A percentile compares a stretch with the other conserved stretches of the same genome.
These are phyloP conservation scores for Cololabis saira DNA, from an alignment of 2,113 vertebrate species.

Conservation along the genomic window DNA sequence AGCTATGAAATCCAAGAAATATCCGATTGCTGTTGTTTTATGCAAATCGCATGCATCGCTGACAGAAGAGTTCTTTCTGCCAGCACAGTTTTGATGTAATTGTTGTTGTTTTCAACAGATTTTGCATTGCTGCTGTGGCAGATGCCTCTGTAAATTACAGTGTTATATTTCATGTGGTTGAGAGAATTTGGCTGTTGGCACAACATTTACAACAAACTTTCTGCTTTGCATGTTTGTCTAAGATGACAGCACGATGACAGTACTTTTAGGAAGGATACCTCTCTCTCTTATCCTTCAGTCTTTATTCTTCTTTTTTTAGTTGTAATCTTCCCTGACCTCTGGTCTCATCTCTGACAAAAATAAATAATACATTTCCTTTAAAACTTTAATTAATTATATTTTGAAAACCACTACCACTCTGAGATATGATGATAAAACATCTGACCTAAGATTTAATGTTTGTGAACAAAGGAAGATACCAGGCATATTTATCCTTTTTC, in stretches of 20 bases:
- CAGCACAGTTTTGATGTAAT: slow-evolving; percentile 1
- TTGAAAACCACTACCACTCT: no score
- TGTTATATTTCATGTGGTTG: slow-evolving; percentile 7
- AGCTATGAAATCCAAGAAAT: background rate
- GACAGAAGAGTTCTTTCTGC: background rate
- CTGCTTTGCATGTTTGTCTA: slow-evolving; percentile 1
- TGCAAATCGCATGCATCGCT: background rate
- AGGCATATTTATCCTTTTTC: background rate
- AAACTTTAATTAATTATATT: no score
- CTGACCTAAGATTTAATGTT: background rate
- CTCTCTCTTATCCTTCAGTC: no score
- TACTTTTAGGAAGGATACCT: background rate
- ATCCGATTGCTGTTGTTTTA: background rate
- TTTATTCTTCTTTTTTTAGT: no score
- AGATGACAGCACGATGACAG: slow-evolving; percentile 1
- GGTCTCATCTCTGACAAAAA: no score
- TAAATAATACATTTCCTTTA: no score
- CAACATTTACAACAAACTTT: background rate
- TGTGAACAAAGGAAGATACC: background rate
- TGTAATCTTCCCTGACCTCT: no score
- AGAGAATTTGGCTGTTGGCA: background rate
- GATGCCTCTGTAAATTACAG: slow-evolving; percentile 4
- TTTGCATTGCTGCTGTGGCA: background rate
- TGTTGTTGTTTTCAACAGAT: slow-evolving; percentile 3
- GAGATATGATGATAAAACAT: background rate